Conservation (phyloP, 2,797 vertebrate species). For the Pipistrellus pygmaeus region DNA sequence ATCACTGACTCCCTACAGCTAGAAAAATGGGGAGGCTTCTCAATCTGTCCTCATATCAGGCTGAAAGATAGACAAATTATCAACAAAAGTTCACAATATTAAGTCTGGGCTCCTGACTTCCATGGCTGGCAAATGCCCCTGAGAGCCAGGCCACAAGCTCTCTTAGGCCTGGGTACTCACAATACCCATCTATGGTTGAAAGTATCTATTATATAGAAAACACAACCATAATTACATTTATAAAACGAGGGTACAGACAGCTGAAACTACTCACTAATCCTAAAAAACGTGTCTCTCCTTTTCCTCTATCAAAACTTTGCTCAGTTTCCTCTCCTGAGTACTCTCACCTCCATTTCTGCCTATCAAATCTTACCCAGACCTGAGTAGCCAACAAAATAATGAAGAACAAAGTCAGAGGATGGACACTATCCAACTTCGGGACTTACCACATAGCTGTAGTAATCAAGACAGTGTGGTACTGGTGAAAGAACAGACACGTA, state of each 20-base stretch:
- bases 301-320: neutral
- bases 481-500: neutral
- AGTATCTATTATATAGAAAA: neutral
- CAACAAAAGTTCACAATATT: neutral
- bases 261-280: neutral
- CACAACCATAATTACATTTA: neutral
- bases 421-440: neutral
- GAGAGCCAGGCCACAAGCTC: neutral
- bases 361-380: neutral
- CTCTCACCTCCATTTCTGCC: neutral
- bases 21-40: neutral
- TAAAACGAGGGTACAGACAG: neutral
- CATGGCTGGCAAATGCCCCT: neutral
- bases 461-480: neutral
- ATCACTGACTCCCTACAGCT: neutral
- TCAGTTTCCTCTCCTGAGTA: neutral
- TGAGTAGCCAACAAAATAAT: neutral
- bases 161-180: neutral
- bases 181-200: neutral
- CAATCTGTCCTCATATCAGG: neutral
- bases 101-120: neutral
- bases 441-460: neutral
- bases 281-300: neutral
- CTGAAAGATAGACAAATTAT: neutral
- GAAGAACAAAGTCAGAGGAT: neutral